These are phyloP conservation scores for Bucco capensis DNA, from an alignment of 2,113 vertebrate species.

Conservation along the genomic window DNA sequence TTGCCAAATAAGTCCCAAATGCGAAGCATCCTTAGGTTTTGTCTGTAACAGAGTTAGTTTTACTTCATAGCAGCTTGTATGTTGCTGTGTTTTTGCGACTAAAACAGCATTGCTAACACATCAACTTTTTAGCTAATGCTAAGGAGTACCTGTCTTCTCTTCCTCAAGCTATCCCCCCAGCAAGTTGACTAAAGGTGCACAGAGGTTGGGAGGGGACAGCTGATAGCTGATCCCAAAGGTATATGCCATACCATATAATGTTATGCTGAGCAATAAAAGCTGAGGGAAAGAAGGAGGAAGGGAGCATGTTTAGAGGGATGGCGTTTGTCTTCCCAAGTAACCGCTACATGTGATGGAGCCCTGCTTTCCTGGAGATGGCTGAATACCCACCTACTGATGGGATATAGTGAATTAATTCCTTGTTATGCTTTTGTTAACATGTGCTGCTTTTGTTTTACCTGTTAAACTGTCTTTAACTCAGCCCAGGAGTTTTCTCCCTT, in stretches of 20 bases:
- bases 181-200: too few relatives aligned
- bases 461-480: not conserved
- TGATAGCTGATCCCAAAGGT: not conserved
- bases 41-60: not conserved
- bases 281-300: not conserved
- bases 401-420: not conserved
- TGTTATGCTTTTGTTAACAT: accelerated
- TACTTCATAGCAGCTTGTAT: not conserved
- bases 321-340: not conserved
- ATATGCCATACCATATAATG: not conserved
- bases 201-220: not conserved
- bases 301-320: accelerated
- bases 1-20: too few relatives aligned
- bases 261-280: not conserved
- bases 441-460: accelerated
- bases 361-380: not conserved
- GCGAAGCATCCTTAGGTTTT: too few relatives aligned
- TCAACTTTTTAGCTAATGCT: not conserved
- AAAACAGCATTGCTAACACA: not conserved
- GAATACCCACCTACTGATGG: not conserved
- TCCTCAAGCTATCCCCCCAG: not conserved
- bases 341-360: accelerated
- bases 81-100: not conserved
- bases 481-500: not conserved
- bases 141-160: not conserved